phyloP scores from a whole-genome alignment of 2,113 vertebrate genomes.

The Lethenteron reissneri region DNA sequence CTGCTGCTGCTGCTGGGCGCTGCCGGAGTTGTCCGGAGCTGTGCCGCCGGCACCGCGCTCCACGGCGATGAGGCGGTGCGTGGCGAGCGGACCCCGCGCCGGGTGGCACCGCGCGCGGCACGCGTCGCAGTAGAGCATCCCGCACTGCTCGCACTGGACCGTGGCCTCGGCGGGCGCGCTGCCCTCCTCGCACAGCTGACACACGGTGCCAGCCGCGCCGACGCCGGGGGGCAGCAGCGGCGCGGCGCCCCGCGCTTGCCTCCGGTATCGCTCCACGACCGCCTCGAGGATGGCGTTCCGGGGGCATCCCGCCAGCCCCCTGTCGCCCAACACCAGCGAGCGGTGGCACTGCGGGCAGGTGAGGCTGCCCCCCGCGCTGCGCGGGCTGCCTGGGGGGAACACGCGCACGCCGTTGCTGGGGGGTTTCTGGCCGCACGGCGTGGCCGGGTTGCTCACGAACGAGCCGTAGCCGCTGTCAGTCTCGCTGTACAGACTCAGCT shows the following conservation, averaged over 20 bases:
- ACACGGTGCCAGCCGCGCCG: slow-evolving; percentile 13
- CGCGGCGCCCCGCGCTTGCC: slow-evolving; percentile 9
- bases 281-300: slow-evolving; percentile 74
- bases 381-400: slow-evolving; percentile 28
- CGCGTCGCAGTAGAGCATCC: slow-evolving; percentile 58
- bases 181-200: slow-evolving; percentile 46
- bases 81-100: slow-evolving; percentile 66
- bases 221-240: slow-evolving; percentile 13
- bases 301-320: slow-evolving; percentile 65
- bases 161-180: slow-evolving; percentile 30
- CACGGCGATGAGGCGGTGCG: slow-evolving; percentile 51
- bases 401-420: slow-evolving; percentile 52
- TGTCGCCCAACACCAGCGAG: slow-evolving; percentile 69
- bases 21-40: background rate
- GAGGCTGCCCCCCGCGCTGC: slow-evolving; percentile 15
- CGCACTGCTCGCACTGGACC: slow-evolving; percentile 72
- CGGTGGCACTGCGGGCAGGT: slow-evolving; percentile 88
- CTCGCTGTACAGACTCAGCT: slow-evolving; percentile 80
- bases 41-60: background rate
- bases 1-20: background rate
- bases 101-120: slow-evolving; percentile 86
- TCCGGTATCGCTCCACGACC: slow-evolving; percentile 46
- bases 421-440: slow-evolving; percentile 68
- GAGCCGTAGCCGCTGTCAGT: slow-evolving; percentile 92
- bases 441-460: slow-evolving; percentile 22